These are phyloP conservation scores for Drosophila pachea DNA, from an alignment of 1,140 invertebrate genomes.

Conservation along the genomic window DNA sequence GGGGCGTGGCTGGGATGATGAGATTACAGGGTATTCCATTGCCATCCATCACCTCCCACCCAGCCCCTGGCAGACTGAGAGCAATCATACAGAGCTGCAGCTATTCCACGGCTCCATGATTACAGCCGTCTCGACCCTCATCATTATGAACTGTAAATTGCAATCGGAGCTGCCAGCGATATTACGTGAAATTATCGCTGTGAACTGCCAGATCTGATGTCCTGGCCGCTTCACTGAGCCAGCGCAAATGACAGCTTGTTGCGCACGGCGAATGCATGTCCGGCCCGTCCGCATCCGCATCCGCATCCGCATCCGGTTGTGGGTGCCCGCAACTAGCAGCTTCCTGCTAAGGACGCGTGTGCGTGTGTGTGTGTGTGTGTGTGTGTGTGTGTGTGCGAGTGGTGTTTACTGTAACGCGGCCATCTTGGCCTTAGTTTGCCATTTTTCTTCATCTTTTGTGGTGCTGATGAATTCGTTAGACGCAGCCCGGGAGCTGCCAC, in stretches of 20 bases:
- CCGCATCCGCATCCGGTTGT: conserved; percentile 6
- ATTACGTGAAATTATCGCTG: too few relatives aligned
- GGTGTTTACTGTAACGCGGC: conserved; percentile 8
- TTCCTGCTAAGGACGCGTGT: conserved; percentile 12
- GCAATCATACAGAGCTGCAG: too few relatives aligned
- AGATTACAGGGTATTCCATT: too few relatives aligned
- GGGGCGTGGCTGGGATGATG: too few relatives aligned
- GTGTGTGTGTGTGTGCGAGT: not conserved
- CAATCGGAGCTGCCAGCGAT: too few relatives aligned
- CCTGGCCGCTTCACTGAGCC: not conserved
- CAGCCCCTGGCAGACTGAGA: too few relatives aligned
- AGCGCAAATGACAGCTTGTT: conserved; percentile 37
- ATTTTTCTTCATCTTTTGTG: conserved; percentile 49
- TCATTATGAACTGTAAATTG: too few relatives aligned
- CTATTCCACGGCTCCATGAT: too few relatives aligned
- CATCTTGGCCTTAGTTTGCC: conserved; percentile 43
- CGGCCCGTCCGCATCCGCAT: conserved; percentile 11
- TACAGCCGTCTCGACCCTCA: too few relatives aligned
- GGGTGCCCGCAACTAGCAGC: conserved; percentile 14
- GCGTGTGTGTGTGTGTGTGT: not conserved
- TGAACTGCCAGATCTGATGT: too few relatives aligned
- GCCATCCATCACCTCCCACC: too few relatives aligned
- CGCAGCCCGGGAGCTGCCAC: conserved; percentile 25
- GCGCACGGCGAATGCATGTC: conserved; percentile 47
- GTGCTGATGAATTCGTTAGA: conserved; percentile 45